Evolutionary conservation across 2,888 invertebrate genomes (phyloP).

Genomic region (Eurois occulta): DNA sequence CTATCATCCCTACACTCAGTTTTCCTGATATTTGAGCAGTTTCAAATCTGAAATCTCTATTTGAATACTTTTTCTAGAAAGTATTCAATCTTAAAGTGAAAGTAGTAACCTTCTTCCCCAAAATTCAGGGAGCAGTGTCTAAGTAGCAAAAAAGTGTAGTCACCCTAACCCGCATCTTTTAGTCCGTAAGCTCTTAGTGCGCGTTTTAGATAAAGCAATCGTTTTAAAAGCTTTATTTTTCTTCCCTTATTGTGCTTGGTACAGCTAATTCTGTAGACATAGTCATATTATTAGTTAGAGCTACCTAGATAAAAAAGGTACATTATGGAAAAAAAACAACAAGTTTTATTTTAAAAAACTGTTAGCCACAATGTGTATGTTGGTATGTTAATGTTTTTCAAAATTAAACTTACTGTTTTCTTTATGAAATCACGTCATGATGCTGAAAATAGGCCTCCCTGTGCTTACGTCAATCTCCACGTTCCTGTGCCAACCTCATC

Average conservation of each 20-base stretch:
- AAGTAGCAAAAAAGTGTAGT: slow-evolving; percentile 23
- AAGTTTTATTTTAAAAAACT: not conserved
- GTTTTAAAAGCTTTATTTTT: slow-evolving; percentile 48
- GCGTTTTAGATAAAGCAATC: slow-evolving; percentile 53
- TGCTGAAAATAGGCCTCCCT: not conserved
- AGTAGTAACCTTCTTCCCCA: no score
- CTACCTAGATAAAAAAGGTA: not conserved
- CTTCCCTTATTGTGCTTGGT: not conserved
- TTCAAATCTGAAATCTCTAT: no score
- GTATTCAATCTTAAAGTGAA: no score
- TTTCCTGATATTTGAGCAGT: not conserved
- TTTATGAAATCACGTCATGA: not conserved
- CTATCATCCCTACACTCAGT: not conserved
- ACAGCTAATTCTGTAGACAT: slow-evolving; percentile 6
- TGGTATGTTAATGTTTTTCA: not conserved
- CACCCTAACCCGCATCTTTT: slow-evolving; percentile 59
- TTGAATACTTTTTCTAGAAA: not conserved
- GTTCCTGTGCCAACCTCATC: not conserved
- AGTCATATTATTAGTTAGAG: not conserved
- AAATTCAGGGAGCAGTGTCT: not conserved
- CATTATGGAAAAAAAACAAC: not conserved
- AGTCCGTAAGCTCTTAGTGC: slow-evolving; percentile 32
- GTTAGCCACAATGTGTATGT: no score
- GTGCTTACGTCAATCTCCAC: not conserved
- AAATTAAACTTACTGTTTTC: not conserved